Conservation (phyloP, 2,797 vertebrate species). For the Sebastes elongatus region DNA sequence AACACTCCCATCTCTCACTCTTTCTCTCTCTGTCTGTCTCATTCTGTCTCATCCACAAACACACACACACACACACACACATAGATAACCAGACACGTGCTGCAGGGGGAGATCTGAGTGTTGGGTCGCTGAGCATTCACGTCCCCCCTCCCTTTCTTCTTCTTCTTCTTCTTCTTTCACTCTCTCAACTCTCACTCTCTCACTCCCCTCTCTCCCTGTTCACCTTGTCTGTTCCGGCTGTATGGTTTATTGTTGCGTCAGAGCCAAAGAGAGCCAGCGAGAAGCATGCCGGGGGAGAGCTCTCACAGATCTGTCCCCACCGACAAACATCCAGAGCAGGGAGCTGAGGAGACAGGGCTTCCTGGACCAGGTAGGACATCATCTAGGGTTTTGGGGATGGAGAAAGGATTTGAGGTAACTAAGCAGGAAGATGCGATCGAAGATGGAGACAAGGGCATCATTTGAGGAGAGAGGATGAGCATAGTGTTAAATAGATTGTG, state of each 20-base stretch:
- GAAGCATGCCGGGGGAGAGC: constrained; percentile 83
- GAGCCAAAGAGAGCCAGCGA: constrained; percentile 65
- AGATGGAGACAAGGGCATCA: background rate
- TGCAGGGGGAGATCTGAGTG: constrained; percentile 66
- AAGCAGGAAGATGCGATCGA: background rate
- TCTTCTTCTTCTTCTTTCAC: background rate
- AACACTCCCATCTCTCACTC: constrained; percentile 41
- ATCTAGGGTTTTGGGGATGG: constrained; percentile 20
- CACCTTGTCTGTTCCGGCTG: constrained; percentile 74
- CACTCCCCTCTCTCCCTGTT: constrained; percentile 54
- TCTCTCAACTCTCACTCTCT: constrained; percentile 39
- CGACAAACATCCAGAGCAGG: constrained; percentile 70
- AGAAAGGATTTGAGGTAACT: background rate
- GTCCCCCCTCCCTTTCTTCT: constrained; percentile 29
- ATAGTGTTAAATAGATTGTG: background rate
- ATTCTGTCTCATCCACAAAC: constrained; percentile 34
- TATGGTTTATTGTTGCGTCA: constrained; percentile 79
- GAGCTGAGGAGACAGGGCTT: constrained; percentile 74
- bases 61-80: constrained; percentile 41
- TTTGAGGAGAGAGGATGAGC: background rate
- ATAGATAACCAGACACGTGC: constrained; percentile 67
- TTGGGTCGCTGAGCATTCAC: constrained; percentile 69
- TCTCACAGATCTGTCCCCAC: constrained; percentile 75
- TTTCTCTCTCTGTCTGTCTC: constrained; percentile 32
- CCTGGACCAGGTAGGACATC: constrained; percentile 81